These are phyloP conservation scores for Anoplolepis gracilipes DNA, from an alignment of 1,140 invertebrate species.

Conservation along the genomic window DNA sequence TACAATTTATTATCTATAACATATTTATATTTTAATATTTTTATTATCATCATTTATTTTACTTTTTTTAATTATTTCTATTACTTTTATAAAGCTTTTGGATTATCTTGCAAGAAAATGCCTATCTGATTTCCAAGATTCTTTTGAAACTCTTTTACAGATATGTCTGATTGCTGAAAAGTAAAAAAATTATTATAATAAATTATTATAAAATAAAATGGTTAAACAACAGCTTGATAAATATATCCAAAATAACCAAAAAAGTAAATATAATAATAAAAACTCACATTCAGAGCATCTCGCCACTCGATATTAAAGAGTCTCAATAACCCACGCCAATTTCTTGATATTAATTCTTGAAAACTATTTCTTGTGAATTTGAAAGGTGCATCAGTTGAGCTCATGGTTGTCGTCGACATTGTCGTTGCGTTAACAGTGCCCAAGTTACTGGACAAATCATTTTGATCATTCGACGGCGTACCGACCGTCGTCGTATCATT, in stretches of 20 bases:
- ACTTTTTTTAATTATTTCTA: neutral
- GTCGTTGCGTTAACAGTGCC: neutral
- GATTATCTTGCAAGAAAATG: conserved; percentile 81
- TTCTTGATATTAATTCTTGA: conserved; percentile 81
- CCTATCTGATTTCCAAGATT: conserved; percentile 81
- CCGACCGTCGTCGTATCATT: neutral
- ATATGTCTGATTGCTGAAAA: conserved; percentile 80
- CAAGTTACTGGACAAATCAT: neutral
- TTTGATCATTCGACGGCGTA: neutral
- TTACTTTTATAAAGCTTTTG: conserved; percentile 74
- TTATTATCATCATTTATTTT: neutral
- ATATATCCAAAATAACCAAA: neutral
- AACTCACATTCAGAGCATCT: conserved; percentile 85
- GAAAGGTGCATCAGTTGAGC: conserved; percentile 79
- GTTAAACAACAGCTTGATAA: neutral
- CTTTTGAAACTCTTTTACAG: conserved; percentile 78
- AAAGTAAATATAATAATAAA: neutral
- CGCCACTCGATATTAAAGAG: conserved; percentile 86
- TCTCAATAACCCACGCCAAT: conserved; percentile 83
- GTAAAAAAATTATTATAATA: neutral
- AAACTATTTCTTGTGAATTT: conserved; percentile 79
- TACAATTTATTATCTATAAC: neutral
- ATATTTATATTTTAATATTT: neutral
- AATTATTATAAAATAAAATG: conserved; percentile 2
- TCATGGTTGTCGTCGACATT: conserved; percentile 42